Conservation (phyloP, 2,888 invertebrate species). For the Pristionchus mayeri region DNA sequence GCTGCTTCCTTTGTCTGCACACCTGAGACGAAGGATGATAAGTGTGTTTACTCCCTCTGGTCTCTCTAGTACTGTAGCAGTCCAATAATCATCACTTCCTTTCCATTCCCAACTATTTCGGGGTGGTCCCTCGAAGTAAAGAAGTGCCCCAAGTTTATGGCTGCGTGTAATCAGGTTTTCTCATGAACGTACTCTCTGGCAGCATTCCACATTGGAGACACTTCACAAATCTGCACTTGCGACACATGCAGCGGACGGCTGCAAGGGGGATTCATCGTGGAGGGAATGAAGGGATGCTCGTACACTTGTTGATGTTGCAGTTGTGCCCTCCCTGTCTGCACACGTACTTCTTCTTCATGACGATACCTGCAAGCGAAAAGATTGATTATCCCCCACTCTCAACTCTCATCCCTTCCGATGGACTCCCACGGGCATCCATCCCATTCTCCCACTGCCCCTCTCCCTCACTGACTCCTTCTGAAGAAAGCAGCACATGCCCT, state of each 20-base stretch:
- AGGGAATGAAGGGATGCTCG: not conserved
- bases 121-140: no score
- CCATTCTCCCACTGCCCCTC: not conserved
- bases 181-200: constrained; percentile 55
- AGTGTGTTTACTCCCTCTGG: not conserved
- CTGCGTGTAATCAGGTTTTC: not conserved
- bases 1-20: constrained; percentile 40
- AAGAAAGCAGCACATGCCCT: constrained; percentile 59
- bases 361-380: constrained; percentile 46
- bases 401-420: not conserved
- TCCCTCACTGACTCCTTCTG: constrained; percentile 15
- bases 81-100: no score
- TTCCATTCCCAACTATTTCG: no score
- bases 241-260: constrained; percentile 60
- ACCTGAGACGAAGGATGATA: not conserved
- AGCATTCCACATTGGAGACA: constrained; percentile 57
- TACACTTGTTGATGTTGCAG: constrained; percentile 56
- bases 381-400: not conserved
- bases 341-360: constrained; percentile 57
- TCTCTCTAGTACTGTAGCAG: no score
- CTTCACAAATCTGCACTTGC: constrained; percentile 57
- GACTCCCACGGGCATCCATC: no score
- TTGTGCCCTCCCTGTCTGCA: constrained; percentile 57
- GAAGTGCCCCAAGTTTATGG: no score
- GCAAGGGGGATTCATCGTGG: constrained; percentile 38